Base-by-base conservation (phyloP, 2,888 invertebrate genomes). In the Dolichopus griseipennis region DNA sequence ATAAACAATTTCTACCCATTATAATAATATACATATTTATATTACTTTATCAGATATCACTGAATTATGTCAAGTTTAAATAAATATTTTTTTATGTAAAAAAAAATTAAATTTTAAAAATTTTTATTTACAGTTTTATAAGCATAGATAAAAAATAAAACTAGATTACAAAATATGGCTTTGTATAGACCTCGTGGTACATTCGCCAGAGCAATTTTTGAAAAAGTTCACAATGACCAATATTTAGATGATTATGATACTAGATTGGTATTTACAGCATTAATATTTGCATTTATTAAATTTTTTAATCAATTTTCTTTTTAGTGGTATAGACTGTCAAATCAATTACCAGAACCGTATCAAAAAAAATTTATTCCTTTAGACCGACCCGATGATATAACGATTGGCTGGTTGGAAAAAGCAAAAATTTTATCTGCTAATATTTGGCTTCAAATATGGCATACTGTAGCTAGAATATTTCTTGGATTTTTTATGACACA, bases 401-500 rank as follows among this genome's bases (percentile, higher is more conserved):
- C 81, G 7, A 70, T 78, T 20, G 69, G 72, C 68, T 82, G 82
- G 82, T 69, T 82, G 37, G 79, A 81, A 64, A 76, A 75, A 34
- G 76, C 81, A 7, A 81, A 81, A 73, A 72, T 75, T 64, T 71
- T 77, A 37, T 79, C 81, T 0, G 76, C 80, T 8, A 81, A 81
- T 71, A 76, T 97, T 69, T 88, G 94, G 82, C 88, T 92, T 34
- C 95, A 98, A 82, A 84, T 96, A 71, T 95, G 93, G 90, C 93
- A 97, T 82, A 87, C 92, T 61, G 75, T 97, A 61, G 92, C 92
- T 20, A 90, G 91, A 75, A 86, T 91, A n/a, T 82, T 97, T 62
- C 85, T 97, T 22, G 88, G 90, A 72, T 88, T 90, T 83, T 95
- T 97, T 83, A 91, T 97, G 90, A 92, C 95, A 41, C 90, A 92